phyloP scores from a whole-genome alignment of 2,797 vertebrate species.

The Phrynocephalus forsythii region DNA sequence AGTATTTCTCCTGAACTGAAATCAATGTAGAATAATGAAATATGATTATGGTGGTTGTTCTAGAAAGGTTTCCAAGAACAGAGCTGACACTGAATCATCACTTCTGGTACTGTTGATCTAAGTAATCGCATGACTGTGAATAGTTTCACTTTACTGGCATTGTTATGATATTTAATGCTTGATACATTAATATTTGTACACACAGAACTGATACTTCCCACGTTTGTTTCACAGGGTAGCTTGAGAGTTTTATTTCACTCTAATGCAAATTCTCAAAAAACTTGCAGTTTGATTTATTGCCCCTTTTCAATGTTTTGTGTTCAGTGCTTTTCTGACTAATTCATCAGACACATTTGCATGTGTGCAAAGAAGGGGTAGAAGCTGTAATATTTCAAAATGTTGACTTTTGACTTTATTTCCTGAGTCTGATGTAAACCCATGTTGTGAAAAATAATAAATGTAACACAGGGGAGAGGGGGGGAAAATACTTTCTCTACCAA shows the following conservation, averaged over 20 bases:
- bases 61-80: not conserved
- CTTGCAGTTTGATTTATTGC: constrained; percentile 67
- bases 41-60: not conserved
- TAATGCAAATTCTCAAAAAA: constrained; percentile 69
- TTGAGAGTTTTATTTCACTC: constrained; percentile 70
- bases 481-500: constrained; percentile 57
- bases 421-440: constrained; percentile 65
- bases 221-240: constrained; percentile 69
- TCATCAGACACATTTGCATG: constrained; percentile 70
- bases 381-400: constrained; percentile 65
- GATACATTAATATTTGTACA: constrained; percentile 76
- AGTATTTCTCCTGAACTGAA: constrained; percentile 1
- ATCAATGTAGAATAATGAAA: not conserved
- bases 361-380: constrained; percentile 48
- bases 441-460: constrained; percentile 62
- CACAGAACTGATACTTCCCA: constrained; percentile 63
- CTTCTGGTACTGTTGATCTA: not conserved
- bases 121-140: not conserved
- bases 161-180: constrained; percentile 73
- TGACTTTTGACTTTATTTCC: constrained; percentile 64
- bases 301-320: constrained; percentile 66
- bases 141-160: not conserved
- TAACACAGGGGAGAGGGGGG: constrained; percentile 44
- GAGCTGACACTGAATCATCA: not conserved
- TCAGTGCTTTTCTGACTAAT: constrained; percentile 59